Base-by-base conservation (phyloP, 64 coral and sea anemone genomes). In the Orbicella faveolata region DNA sequence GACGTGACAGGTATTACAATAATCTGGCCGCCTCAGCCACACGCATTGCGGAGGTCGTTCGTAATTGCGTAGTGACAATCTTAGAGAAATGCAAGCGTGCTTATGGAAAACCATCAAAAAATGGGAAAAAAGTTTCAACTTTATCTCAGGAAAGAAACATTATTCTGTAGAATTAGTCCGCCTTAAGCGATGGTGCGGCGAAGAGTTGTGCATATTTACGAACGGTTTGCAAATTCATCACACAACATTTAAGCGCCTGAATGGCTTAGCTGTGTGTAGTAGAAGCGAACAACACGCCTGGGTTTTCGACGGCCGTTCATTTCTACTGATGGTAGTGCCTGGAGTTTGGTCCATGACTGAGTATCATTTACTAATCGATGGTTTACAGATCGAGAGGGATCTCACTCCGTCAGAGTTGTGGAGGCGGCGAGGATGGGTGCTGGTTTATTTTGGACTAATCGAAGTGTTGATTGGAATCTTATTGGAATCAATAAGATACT, bases 311-410 rank as follows among this genome's bases (percentile, higher is more conserved):
- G 82, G 64, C 3, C 65, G 82, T 21, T 73, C 82, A 6, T 85
- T 85, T 73, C 65, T 85, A 15, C 65, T 85, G 2, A 72, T 85
- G 82, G 73, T 85, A 48, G 64, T 85, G 4, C 82, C 82, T 69
- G 82, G 82, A 6, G 23, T 52, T 44, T 73, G 82, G 21, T 72
- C 82, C 21, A 73, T 72, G 82, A 37, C 14, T 6, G 65, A 85
- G 68, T 39, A 85, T 85, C 82, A 85, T 73, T 73, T 85, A 33
- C 68, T 85, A 30, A 85, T 85, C 65, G 82, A 85, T 23, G 82
- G 64, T 72, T 70, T 73, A 23, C 64, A 73, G 63, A 73, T 85
- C 10, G 44, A 44, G 0, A 53, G 17, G 8, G 63, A 85, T 85
- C 36, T 72, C 37, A 85, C 64, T 85, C 82, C 82, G 14, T 52